Evolutionary conservation across 2,888 invertebrate genomes (phyloP).

Genomic region (Cosmorhoe ocellata): DNA sequence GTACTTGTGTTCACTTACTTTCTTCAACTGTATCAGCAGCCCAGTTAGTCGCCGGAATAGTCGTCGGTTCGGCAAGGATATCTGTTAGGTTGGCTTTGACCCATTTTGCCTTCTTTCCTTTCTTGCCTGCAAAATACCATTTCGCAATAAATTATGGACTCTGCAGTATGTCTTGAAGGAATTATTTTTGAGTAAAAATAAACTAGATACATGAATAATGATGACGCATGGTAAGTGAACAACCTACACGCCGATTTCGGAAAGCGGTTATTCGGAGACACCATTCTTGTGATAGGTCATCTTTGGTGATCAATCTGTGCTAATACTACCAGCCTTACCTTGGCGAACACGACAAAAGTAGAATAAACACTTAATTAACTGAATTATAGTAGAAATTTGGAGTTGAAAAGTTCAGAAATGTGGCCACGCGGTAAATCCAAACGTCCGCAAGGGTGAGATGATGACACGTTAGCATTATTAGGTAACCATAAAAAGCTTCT

Average conservation of each 20-base stretch:
- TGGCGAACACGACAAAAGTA: slow-evolving; percentile 31
- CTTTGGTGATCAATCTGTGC: slow-evolving; percentile 41
- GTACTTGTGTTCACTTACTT: slow-evolving; percentile 85
- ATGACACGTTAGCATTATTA: slow-evolving; percentile 81
- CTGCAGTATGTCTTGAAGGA: slow-evolving; percentile 24
- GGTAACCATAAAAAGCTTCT: slow-evolving; percentile 51
- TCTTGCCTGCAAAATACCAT: slow-evolving; percentile 85
- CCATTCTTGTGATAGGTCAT: slow-evolving; percentile 44
- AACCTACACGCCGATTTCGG: slow-evolving; percentile 71
- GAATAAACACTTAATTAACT: slow-evolving; percentile 34
- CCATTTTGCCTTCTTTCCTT: slow-evolving; percentile 93
- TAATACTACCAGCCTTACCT: slow-evolving; percentile 38
- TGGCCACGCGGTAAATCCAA: slow-evolving; percentile 83
- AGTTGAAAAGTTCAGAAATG: slow-evolving; percentile 60
- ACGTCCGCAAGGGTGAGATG: slow-evolving; percentile 78
- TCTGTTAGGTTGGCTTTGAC: slow-evolving; percentile 90
- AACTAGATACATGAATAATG: slow-evolving; percentile 58
- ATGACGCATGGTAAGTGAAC: slow-evolving; percentile 76
- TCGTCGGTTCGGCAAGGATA: slow-evolving; percentile 88
- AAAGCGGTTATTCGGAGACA: slow-evolving; percentile 70
- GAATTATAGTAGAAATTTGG: slow-evolving; percentile 42
- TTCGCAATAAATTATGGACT: slow-evolving; percentile 20
- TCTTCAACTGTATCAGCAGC: slow-evolving; percentile 93
- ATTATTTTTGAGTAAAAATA: slow-evolving; percentile 39
- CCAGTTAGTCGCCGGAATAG: slow-evolving; percentile 85